Evolutionary conservation across 1,140 invertebrate species (phyloP), one percentile per base, ranked within the genome.

Genomic region (Megathymus violae): DNA sequence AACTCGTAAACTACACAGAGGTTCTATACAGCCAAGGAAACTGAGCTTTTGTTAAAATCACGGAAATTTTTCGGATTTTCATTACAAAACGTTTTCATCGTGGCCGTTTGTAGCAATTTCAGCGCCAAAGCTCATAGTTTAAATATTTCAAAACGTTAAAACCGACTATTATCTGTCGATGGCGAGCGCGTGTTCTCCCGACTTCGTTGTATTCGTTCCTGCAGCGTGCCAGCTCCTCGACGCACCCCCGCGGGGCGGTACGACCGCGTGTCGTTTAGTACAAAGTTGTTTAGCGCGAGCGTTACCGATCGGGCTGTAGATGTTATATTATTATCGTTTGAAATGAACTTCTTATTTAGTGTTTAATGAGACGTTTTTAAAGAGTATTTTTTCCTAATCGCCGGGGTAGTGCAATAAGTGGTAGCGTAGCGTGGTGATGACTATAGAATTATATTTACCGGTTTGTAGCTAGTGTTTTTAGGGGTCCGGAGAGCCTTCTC

Each of bases 371-470:
- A 67, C 34, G 46, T 65, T 48, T 64, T 68, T 50, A 65, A 71
- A 74, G 51, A 76, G 78, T 80, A 73, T 80, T 71, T 81, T 83
- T 83, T 87, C 78, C 64, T 73, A 82, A 73, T 74, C 77, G 88
- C 88, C 88, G 88, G 88, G 88, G 78, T 87, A 86, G 88, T 90
- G 88, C 88, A 90, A 90, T 90, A 86, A 85, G 67, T 36, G 46
- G 67, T 77, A 78, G 75, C 52, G 5, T 22, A 66, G n/a, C n/a
- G n/a, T n/a, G n/a, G n/a, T 78, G 74, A 74, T 46, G 66, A 59
- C 56, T 47, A 51, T 64, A 68, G 65, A 63, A 64, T 61, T 50
- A 46, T 58, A 46, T 56, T 58, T 58, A 58, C 41, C 40, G 54
- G 34, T 66, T 52, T 56, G 6, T 41, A 40, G 27, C 64, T 52